Evolutionary conservation across 2,797 vertebrate genomes (phyloP), one percentile per base, ranked within the genome.

Genomic region (Eospalax fontanierii): DNA sequence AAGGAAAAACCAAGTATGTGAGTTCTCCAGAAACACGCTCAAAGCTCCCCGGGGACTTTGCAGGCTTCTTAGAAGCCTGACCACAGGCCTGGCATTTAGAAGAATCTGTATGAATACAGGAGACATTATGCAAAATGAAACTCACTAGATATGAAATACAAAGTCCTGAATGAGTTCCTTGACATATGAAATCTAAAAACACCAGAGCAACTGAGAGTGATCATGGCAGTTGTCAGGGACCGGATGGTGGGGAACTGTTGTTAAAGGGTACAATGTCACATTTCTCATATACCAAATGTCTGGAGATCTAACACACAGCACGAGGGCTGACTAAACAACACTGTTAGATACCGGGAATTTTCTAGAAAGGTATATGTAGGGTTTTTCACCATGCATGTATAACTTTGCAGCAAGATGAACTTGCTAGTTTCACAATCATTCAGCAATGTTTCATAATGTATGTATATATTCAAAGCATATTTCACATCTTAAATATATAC

Each of bases 21-120:
- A 43, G 28, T 8, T 50, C 12, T 4, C 15, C 19, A 6, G 12
- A 28, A 18, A 66, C 50, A 90, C 63, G 11, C 14, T 79, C n/a
- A 35, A 16, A 78, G 24, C 15, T 21, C 40, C 16, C 19, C 22
- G 15, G 0, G 3, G 35, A 28, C n/a, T 6, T 1, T 30, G 21
- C 18, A 71, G n/a, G 10, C 15, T 9, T 50, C 87, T 50, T 40
- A 22, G 70, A 54, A 57, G 76, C 12, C 9, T 4, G 9, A 24
- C 19, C 24, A 0, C 33, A 21, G n/a, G 6, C 6, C 43, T 65
- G 83, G 12, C 40, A 4, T 63, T 19, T 12, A 6, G 12, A n/a
- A 19, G 40, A n/a, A 63, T 1, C 1, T 0, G 24, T 43, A 30
- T 1, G 10, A 68, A 43, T 0, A 22, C 16, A 35, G 65, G 40